Evolutionary conservation across 2,797 vertebrate genomes (phyloP).

Genomic region (Dendrocincla fuliginosa): DNA sequence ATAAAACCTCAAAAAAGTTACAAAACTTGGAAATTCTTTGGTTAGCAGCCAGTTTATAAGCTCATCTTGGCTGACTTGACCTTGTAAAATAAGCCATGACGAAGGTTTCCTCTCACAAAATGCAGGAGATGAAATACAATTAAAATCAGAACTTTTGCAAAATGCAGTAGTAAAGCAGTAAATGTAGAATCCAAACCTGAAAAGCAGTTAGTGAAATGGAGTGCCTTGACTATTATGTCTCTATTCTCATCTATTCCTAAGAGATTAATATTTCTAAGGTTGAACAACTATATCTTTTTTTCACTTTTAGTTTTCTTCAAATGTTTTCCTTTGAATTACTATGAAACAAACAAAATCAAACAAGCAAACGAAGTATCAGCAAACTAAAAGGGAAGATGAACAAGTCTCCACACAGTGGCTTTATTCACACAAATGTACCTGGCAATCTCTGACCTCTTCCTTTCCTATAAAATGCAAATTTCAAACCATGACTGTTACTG

Average conservation of each 20-base stretch:
- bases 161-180: conserved; percentile 27
- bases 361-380: neutral
- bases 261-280: neutral
- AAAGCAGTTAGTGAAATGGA: neutral
- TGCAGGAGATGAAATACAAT: neutral
- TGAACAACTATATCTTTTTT: conserved; percentile 18
- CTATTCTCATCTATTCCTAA: neutral
- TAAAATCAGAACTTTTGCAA: conserved; percentile 38
- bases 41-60: conserved; percentile 21
- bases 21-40: conserved; percentile 5
- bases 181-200: neutral
- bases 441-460: neutral
- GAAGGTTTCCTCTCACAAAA: conserved; percentile 30
- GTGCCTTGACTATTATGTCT: neutral
- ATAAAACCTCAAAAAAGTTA: neutral
- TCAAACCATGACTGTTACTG: neutral
- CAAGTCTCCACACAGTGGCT: neutral
- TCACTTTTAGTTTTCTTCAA: conserved; percentile 46
- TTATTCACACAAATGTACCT: neutral
- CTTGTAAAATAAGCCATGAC: neutral
- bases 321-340: conserved; percentile 44
- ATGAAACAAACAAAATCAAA: conserved; percentile 21
- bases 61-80: neutral
- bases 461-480: neutral
- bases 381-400: conserved; percentile 20